phyloP scores from a whole-genome alignment of 2,113 vertebrate species.

The Falcunculus frontatus region DNA sequence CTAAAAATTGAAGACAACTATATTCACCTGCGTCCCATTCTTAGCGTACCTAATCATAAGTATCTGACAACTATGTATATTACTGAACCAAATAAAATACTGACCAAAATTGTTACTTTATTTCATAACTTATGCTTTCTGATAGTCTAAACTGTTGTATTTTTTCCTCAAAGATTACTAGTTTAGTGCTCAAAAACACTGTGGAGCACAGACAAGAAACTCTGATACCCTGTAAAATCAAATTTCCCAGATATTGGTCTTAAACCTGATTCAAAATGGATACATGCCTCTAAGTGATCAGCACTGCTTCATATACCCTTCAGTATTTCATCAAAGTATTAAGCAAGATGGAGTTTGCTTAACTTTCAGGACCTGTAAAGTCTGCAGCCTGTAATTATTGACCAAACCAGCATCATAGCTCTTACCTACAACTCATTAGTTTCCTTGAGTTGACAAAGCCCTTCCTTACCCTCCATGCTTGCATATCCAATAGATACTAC shows the following conservation, averaged over 20 bases:
- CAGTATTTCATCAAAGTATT: not conserved
- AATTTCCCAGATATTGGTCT: not conserved
- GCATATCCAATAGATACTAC: not conserved
- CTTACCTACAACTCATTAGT: not conserved
- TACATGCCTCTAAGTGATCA: not conserved
- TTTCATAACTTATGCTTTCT: not conserved
- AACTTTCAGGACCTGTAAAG: not conserved
- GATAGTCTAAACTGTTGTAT: not conserved
- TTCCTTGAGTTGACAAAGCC: not conserved
- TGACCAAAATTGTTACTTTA: not conserved
- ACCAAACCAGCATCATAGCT: not conserved
- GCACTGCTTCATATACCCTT: not conserved
- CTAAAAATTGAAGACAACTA: not conserved
- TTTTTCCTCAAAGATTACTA: not conserved
- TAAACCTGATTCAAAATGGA: not conserved
- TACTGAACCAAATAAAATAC: not conserved
- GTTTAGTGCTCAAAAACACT: not conserved
- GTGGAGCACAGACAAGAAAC: not conserved
- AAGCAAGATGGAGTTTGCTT: not conserved
- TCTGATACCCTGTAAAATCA: not conserved
- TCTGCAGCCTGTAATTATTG: constrained; percentile 25
- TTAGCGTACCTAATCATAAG: not conserved
- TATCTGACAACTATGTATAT: not conserved
- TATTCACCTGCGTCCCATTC: not conserved
- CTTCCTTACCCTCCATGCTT: not conserved